Evolutionary conservation across 1,140 invertebrate species (phyloP), one percentile per base, ranked within the genome.

Genomic region (Trichogramma pretiosum): DNA sequence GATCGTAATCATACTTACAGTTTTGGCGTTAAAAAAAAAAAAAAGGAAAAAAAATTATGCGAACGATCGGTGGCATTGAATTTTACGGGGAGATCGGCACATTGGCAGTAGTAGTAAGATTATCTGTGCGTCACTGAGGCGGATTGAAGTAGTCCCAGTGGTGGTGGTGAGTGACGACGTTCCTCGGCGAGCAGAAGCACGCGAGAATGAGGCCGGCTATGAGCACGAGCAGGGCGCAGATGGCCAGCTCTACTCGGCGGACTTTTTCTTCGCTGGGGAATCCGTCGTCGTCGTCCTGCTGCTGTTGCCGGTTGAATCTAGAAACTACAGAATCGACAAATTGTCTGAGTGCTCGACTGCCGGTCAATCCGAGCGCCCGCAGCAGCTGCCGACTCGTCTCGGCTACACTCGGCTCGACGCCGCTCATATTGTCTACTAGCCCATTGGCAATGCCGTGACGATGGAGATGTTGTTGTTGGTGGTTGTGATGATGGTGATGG

Each of bases 101-200:
- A n/a, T n/a, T n/a, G n/a, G n/a, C n/a, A n/a, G n/a, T n/a, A n/a
- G n/a, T n/a, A n/a, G 26, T 9, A 30, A 30, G 13, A 30, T 30
- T 5, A 11, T 34, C 10, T 16, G 10, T 5, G 16, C 33, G 23
- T 56, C 62, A 66, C 57, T 67, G 59, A 21, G 83, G 84, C 17
- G 84, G 85, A 73, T 85, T 87, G 56, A 84, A 87, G 61, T 83
- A 89, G 62, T 89, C 86, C 87, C 87, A 89, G 49, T 81, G 79
- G 55, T 80, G 77, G 59, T 87, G 81, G 63, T 88, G 83, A 48
- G 84, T 84, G 30, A 87, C 76, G 30, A 87, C 76, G 16, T 82
- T 81, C 51, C 78, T 77, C 23, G 81, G 79, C 33, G 77, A 78
- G 47, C 78, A 78, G 38, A 82, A 77, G n/a, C 80, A 80, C 18